A percentile compares a stretch with the other conserved stretches of the same genome.
These are phyloP conservation scores for Todus mexicanus DNA, from an alignment of 2,797 vertebrate genomes.

Conservation along the genomic window DNA sequence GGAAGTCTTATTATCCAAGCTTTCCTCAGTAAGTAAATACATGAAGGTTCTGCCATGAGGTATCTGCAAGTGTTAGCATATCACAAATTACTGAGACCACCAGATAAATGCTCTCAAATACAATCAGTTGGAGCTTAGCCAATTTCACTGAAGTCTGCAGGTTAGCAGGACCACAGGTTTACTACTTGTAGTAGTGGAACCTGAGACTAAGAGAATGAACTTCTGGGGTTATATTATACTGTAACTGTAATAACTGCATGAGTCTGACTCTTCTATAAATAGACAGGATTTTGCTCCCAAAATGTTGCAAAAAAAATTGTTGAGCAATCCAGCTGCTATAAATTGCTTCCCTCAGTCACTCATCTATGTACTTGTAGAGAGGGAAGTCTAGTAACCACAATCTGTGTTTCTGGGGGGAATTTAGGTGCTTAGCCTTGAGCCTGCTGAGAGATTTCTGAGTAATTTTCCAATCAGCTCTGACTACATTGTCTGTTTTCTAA, in stretches of 20 bases:
- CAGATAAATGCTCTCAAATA: not conserved
- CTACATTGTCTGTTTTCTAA: not conserved
- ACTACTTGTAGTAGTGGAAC: not conserved
- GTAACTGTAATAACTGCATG: not conserved
- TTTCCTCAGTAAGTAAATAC: not conserved
- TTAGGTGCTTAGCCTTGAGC: not conserved
- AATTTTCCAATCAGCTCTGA: not conserved
- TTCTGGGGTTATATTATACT: not conserved
- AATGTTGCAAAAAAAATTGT: not conserved
- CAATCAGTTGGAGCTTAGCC: not conserved
- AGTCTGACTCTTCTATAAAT: not conserved
- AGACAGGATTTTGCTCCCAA: not conserved
- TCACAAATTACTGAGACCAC: not conserved
- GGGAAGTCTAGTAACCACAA: not conserved
- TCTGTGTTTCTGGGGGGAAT: not conserved
- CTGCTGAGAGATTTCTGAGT: not conserved
- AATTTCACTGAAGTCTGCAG: not conserved
- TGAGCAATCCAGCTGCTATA: not conserved
- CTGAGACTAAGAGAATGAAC: not conserved
- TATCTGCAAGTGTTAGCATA: not conserved
- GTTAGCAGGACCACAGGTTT: not conserved
- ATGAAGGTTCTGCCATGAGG: not conserved
- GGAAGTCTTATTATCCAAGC: not conserved
- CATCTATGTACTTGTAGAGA: not conserved
- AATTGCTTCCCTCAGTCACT: not conserved